Base-by-base conservation (phyloP, 2,797 vertebrate genomes). In the Typhlichthys eigenmanni region DNA sequence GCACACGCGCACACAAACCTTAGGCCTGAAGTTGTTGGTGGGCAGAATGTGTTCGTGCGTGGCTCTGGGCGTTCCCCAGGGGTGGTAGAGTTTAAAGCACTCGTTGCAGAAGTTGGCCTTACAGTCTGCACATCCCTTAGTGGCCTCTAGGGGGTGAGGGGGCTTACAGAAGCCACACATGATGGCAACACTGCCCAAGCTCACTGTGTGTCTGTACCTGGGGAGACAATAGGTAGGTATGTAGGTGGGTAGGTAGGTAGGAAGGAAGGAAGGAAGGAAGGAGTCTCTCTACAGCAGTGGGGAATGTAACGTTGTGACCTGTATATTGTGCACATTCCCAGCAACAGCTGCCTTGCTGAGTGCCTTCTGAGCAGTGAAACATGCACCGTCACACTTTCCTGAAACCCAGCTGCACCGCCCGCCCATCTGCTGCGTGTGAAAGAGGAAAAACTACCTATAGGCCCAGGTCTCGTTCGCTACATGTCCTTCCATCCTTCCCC, bases 31-130 rank as follows among this genome's bases (percentile, higher is more conserved):
- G 85, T 88, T 95, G 83, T 96, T 95, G 52, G 96, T 97, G 58
- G 97, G 96, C 0, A 94, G 90, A 0, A 96, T 96, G 90, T 97
- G 96, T 70, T 98, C 96, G 0, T 98, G 97, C 82, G 97, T 95
- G 50, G 97, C 96, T 57, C 96, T 95, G 43, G 96, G 96, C 0
- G 96, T 98, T 63, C 96, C 96, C 97, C 97, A 99, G 0, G 97
- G 96, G 74, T 99, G 97, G 86, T 96, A 97, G 55, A 99, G 95
- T 78, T 99, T 99, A 87, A 98, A 99, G 86, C 97, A 98, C 77
- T 97, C 96, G 0, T 98, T 99, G 89, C 97, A 99, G 89, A 98
- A 99, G 90, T 96, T 97, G 64, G 96, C 91, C 1, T 95, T 92
- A 88, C 97, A 99, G 91, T 98, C 96, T 0, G 96, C 95, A 55